Conservation (phyloP, 1,140 invertebrate genomes). For the Chymomyza costata region DNA sequence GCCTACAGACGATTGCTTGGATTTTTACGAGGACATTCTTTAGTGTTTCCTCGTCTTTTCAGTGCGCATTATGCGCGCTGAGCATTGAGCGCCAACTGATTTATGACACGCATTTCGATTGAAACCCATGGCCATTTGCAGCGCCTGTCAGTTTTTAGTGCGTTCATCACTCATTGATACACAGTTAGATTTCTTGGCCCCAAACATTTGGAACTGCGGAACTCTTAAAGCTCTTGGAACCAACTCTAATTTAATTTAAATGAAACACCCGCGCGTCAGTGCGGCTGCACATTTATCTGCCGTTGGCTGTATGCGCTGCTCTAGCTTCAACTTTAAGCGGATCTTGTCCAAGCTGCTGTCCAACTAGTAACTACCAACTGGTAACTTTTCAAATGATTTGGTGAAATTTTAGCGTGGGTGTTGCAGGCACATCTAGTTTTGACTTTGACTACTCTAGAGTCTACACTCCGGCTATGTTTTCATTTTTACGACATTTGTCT, state of each 20-base stretch:
- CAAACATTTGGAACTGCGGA: constrained; percentile 1
- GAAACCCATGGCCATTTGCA: constrained; percentile 33
- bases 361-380: constrained; percentile 9
- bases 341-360: constrained; percentile 36
- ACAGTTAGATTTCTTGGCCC: constrained; percentile 70
- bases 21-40: constrained; percentile 39
- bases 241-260: constrained; percentile 72
- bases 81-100: too few relatives aligned
- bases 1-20: constrained; percentile 17
- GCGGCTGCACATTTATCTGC: constrained; percentile 50
- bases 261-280: constrained; percentile 49
- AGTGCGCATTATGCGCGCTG: too few relatives aligned
- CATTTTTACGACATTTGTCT: constrained; percentile 9
- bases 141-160: constrained; percentile 56
- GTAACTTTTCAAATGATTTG: constrained; percentile 43
- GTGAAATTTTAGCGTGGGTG: constrained; percentile 5
- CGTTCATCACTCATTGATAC: constrained; percentile 72
- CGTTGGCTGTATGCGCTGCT: constrained; percentile 31
- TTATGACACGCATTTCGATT: constrained; percentile 45
- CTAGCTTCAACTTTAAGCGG: constrained; percentile 29
- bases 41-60: constrained; percentile 3
- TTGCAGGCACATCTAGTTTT: constrained; percentile 13
- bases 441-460: too few relatives aligned
- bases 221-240: background rate
- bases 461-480: constrained; percentile 36